Evolutionary conservation across 2,888 invertebrate genomes (phyloP).

Genomic region (Agapetus fuscipes): DNA sequence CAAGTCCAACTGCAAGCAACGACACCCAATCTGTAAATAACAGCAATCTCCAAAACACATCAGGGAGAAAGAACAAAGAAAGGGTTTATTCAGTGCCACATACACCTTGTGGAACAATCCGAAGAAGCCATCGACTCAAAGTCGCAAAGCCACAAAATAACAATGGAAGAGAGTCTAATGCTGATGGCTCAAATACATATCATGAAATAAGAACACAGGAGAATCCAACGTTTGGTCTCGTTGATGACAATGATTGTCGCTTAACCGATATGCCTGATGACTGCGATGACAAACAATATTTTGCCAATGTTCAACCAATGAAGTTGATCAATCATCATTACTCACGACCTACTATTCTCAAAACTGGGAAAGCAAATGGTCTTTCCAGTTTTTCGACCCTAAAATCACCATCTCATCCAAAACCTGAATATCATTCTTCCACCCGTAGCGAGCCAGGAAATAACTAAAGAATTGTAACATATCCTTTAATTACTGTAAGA

Average conservation of each 20-base stretch:
- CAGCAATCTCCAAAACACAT: not conserved
- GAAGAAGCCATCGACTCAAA: conserved; percentile 16
- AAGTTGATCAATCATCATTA: conserved; percentile 18
- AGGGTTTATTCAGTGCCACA: conserved; percentile 14
- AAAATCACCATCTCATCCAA: conserved; percentile 8
- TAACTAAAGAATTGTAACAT: conserved; percentile 9
- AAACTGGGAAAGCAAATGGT: conserved; percentile 9
- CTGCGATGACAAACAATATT: conserved; percentile 10
- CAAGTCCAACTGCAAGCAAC: conserved; percentile 25
- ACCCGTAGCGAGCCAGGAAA: conserved; percentile 17
- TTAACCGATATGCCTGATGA: conserved; percentile 15
- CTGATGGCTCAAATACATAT: conserved; percentile 6
- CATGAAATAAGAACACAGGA: conserved; percentile 20
- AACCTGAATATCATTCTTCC: conserved; percentile 17
- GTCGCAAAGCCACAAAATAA: conserved; percentile 14
- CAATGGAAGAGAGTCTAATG: conserved; percentile 3
- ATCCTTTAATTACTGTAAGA: too few species aligned
- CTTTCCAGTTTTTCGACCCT: conserved; percentile 16
- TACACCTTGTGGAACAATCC: conserved; percentile 17
- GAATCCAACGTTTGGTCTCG: conserved; percentile 18
- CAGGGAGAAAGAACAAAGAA: conserved; percentile 5
- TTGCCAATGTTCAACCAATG: conserved; percentile 18
- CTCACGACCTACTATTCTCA: conserved; percentile 11
- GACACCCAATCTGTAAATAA: conserved; percentile 2
- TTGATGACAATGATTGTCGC: conserved; percentile 12